Base-by-base conservation (phyloP, 2,113 vertebrate species). In the Heliornis fulica region DNA sequence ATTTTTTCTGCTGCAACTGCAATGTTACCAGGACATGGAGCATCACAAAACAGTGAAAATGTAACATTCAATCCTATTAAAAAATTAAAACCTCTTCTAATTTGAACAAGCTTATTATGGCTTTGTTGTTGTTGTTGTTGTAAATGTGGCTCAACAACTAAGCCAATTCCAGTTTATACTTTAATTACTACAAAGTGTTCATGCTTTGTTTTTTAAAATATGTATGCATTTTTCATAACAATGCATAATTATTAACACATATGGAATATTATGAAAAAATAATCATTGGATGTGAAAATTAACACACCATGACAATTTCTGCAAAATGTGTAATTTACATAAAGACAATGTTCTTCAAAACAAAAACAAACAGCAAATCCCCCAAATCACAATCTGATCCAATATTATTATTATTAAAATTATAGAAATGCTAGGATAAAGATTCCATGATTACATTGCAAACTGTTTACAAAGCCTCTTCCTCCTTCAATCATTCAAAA, bases 401-500 rank as follows among this genome's bases (percentile, higher is more conserved):
- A 72, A 83, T 89, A 89, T 71, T 36, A 78, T 87, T 75, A 83
- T 75, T 61, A 94, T 50, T 92, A 84, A 83, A n/a, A 71, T 81
- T 71, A 76, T 1, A 89, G 22, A 94, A 93, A 79, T 59, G 48
- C 32, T 70, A 84, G 38, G 25, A 87, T 82, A 84, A 94, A 87
- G 75, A 94, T 74, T 74, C n/a, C 46, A 51, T 60, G 19, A 86
- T 84, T 80, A 83, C 8, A 14, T 3, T 84, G 80, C 69, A 89
- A 90, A 92, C 65, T 81, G 68, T 90, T 95, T 83, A 74, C 34
- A 90, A 96, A 90, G 83, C n/a, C 41, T 81, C 48, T 78, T 95
- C 86, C 57, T 93, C 40, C 46, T 83, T 85, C 82, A 70, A 26
- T 70, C 71, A 74, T 87, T 83, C 48, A 36, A 86, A 94, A 94